Evolutionary conservation across 1,140 invertebrate genomes (phyloP).

Genomic region (Caenorhabditis tropicalis): DNA sequence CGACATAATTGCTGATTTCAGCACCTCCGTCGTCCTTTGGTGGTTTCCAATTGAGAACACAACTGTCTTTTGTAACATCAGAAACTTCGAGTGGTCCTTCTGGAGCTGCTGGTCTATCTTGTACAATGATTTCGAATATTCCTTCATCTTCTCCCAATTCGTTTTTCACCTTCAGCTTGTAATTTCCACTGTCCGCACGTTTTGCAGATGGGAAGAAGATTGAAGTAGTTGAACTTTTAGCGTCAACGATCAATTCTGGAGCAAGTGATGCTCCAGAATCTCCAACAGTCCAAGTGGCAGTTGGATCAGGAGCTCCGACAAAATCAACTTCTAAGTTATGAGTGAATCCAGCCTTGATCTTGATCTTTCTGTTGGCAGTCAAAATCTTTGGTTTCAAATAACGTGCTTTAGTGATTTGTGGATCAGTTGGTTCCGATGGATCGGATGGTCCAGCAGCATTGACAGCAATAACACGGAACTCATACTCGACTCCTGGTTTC

Average conservation of each 20-base stretch:
- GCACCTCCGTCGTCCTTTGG: constrained; percentile 86
- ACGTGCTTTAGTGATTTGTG: constrained; percentile 83
- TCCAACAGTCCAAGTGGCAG: constrained; percentile 68
- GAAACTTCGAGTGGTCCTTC: constrained; percentile 85
- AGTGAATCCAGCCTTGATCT: constrained; percentile 82
- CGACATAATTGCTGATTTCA: constrained; percentile 81
- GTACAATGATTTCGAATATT: constrained; percentile 89
- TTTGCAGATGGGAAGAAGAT: constrained; percentile 72
- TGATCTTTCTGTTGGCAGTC: constrained; percentile 75
- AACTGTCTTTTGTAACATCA: constrained; percentile 89
- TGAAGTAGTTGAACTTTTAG: constrained; percentile 74
- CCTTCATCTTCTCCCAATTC: constrained; percentile 90
- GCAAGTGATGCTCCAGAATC: constrained; percentile 58
- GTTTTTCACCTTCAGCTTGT: constrained; percentile 88
- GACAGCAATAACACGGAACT: constrained; percentile 81
- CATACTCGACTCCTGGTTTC: constrained; percentile 84
- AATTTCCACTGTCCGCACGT: constrained; percentile 84
- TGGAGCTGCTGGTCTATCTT: constrained; percentile 86
- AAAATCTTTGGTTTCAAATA: constrained; percentile 90
- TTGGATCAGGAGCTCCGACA: constrained; percentile 82
- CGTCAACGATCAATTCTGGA: constrained; percentile 68
- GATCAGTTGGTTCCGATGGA: constrained; percentile 79
- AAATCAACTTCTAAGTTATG: constrained; percentile 91
- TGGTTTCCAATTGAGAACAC: constrained; percentile 87
- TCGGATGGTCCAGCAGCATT: constrained; percentile 79